Evolutionary conservation across 2,113 vertebrate genomes (phyloP), one percentile per base, ranked within the genome.

Genomic region (Malurus cyaneus): DNA sequence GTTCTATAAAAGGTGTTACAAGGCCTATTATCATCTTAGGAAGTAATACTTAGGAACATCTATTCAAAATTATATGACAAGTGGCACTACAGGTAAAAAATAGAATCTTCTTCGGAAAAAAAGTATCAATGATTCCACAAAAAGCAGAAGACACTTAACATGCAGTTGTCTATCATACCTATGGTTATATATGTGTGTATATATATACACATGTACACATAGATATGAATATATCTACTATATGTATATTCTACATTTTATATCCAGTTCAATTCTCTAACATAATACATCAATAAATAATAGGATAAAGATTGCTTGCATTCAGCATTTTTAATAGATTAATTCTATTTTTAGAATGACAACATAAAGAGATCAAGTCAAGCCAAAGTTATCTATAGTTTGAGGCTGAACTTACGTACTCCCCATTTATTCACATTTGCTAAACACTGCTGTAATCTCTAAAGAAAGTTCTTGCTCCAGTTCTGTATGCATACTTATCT

Each of bases 131-230:
- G 11, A 88, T 34, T 62, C 18, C 39, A 76, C 19, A 69, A 60
- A 85, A 79, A 74, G 44, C 73, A 81, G 44, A 74, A 17, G 19
- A 42, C 4, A 47, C 10, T 5, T 1, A 66, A 70, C 50, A 70
- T 13, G 29, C 31, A 36, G 5, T 12, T 66, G 23, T 46, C 11
- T 28, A 7, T 34, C n/a, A 32, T 5, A 46, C 0, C 0, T 39
- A 53, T 19, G 31, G 24, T 61, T 46, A 84, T 0, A 31, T 8
- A 21, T 10, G 31, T 6, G 4, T 18, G 80, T 10, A 28, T 6
- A 3, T 18, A 56, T 34, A 23, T 24, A 44, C 4, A 32, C 4
- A 11, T 2, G 4, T 17, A 65, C 11, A 57, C 5, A 52, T 3
- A 44, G 7, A 3, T 59, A 4, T 31, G 14, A 24, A 19, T 19